Percentiles rank a stretch among this genome's conserved stretches.
These are phyloP conservation scores for Drosophila hamatofila DNA, from an alignment of 2,888 invertebrate genomes.

Conservation along the genomic window DNA sequence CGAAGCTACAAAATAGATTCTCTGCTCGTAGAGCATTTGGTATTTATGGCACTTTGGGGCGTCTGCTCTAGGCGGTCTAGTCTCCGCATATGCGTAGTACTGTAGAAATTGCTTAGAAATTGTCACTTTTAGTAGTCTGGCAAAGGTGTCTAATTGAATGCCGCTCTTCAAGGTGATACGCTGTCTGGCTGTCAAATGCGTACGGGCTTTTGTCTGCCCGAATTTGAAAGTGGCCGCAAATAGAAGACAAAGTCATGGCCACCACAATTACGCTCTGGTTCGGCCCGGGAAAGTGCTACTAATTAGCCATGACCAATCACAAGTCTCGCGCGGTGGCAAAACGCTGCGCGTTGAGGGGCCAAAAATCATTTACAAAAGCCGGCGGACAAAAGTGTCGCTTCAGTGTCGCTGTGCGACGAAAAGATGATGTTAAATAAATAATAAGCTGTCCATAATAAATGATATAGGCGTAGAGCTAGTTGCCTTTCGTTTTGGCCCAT, in stretches of 20 bases:
- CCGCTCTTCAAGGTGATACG: background rate
- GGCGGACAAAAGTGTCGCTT: slow-evolving; percentile 44
- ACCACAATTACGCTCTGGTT: slow-evolving; percentile 47
- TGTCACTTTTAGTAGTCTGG: slow-evolving; percentile 12
- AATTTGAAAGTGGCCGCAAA: slow-evolving; percentile 53
- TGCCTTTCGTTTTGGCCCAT: slow-evolving; percentile 29
- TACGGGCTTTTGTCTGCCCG: slow-evolving; percentile 6
- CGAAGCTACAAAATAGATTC: background rate
- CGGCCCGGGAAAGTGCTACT: slow-evolving; percentile 55
- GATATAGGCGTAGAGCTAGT: slow-evolving; percentile 24
- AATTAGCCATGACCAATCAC: slow-evolving; percentile 57
- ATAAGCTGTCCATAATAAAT: slow-evolving; percentile 40
- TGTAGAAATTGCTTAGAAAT: slow-evolving; percentile 13
- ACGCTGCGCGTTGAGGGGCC: background rate
- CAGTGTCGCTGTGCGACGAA: slow-evolving; percentile 46
- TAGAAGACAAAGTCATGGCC: slow-evolving; percentile 62
- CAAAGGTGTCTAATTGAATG: slow-evolving; percentile 3
- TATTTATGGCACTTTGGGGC: background rate
- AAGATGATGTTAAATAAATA: slow-evolving; percentile 57
- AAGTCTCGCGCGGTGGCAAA: slow-evolving; percentile 6
- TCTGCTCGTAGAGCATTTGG: background rate
- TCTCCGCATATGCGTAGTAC: background rate
- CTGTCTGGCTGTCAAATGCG: slow-evolving; percentile 14
- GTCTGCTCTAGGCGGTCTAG: background rate
- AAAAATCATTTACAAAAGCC: slow-evolving; percentile 37